Conservation (phyloP, 2,797 vertebrate genomes). For the Typhlichthys subterraneus region DNA sequence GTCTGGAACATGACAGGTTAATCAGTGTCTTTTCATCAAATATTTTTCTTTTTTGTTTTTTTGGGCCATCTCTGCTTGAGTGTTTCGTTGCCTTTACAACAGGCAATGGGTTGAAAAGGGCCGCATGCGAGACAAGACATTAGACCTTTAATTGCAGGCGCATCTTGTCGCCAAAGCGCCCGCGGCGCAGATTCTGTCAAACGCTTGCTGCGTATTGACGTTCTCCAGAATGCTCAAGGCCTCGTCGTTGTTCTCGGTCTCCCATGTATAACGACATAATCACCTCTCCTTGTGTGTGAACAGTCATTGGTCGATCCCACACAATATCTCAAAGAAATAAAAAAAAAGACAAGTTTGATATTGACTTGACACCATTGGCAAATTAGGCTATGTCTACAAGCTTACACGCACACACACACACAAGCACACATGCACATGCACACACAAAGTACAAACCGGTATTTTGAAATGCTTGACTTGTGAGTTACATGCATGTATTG, state of each 20-base stretch:
- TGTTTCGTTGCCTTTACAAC: slow-evolving; percentile 38
- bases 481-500: slow-evolving; percentile 36
- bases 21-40: slow-evolving; percentile 71
- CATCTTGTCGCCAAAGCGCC: slow-evolving; percentile 48
- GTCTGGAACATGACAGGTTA: slow-evolving; percentile 76
- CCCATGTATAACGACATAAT: slow-evolving; percentile 33
- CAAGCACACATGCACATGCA: background rate
- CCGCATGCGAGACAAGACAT: slow-evolving; percentile 56
- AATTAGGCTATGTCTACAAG: background rate
- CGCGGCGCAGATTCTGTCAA: slow-evolving; percentile 53
- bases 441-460: background rate
- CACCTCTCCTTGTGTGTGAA: slow-evolving; percentile 41
- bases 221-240: slow-evolving; percentile 31
- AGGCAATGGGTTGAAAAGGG: slow-evolving; percentile 49
- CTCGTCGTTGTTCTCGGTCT: slow-evolving; percentile 43
- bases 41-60: slow-evolving; percentile 39
- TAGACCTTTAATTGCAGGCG: slow-evolving; percentile 64
- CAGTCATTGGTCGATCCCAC: slow-evolving; percentile 37
- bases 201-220: slow-evolving; percentile 43
- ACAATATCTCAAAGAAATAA: slow-evolving; percentile 12
- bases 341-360: slow-evolving; percentile 1
- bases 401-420: background rate
- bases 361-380: slow-evolving; percentile 6
- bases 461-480: slow-evolving; percentile 22
- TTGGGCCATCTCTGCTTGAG: slow-evolving; percentile 56